phyloP scores from a whole-genome alignment of 2,797 vertebrate species.

The Cygnus olor region DNA sequence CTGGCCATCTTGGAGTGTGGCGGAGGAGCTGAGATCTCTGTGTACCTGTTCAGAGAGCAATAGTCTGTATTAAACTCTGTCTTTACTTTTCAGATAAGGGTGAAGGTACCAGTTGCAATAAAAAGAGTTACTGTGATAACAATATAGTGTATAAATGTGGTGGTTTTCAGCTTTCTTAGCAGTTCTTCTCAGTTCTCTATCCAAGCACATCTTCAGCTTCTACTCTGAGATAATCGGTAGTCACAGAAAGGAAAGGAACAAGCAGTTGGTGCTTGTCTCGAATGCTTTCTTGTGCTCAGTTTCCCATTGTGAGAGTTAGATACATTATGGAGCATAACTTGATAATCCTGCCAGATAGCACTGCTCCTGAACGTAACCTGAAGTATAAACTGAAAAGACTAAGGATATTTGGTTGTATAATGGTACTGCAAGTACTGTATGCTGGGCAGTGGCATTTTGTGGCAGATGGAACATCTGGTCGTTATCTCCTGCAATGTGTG shows the following conservation, averaged over 20 bases:
- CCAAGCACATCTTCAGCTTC: neutral
- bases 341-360: neutral
- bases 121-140: neutral
- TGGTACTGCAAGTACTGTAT: neutral
- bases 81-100: neutral
- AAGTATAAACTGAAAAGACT: conserved; percentile 1
- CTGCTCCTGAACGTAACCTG: neutral
- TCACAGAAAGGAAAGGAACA: conserved; percentile 6
- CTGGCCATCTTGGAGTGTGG: neutral
- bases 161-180: neutral
- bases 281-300: neutral
- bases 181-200: neutral
- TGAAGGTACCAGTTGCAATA: neutral
- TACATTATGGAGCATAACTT: neutral
- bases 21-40: neutral
- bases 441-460: neutral
- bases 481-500: conserved; percentile 9
- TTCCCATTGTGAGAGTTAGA: neutral
- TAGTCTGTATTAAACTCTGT: neutral
- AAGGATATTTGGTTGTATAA: neutral
- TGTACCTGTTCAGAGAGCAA: neutral
- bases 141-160: neutral
- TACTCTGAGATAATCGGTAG: neutral
- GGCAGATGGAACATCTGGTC: conserved; percentile 18
- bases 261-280: neutral